Base-by-base conservation (phyloP, 2,113 vertebrate genomes). In the Psilopogon haemacephalus region DNA sequence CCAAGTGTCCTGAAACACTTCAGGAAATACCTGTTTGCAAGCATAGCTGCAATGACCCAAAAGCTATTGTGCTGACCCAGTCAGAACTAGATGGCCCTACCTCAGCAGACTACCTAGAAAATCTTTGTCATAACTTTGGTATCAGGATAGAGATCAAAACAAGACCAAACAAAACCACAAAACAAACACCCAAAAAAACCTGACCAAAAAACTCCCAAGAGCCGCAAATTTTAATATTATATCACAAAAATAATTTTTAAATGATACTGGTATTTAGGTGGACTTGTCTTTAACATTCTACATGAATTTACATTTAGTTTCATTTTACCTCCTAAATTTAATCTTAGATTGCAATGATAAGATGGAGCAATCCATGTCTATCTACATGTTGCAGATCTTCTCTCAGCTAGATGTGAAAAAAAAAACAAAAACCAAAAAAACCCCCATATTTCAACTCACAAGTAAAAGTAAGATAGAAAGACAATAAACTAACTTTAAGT, bases 221-320 rank as follows among this genome's bases (percentile, higher is more conserved):
- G 60, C 42, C 15, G 16, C 42, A 94, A 67, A 28, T 70, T 33
- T 56, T 42, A 28, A 1, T 32, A 67, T 73, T 62, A 8, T 26
- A 73, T 58, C 4, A 12, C 10, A 80, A 52, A 85, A 83, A 58
- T 58, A 0, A 26, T 63, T 69, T 84, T 76, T 58, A 91, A 78
- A 87, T 42, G 24, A 33, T 30, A 26, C 40, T 6, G 35, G 27
- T 72, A 68, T 87, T 82, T 82, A 83, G 48, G 82, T 75, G 19
- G 37, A 71, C 54, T 69, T 88, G 38, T 81, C 74, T 60, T 87
- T 86, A 89, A 78, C 56, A 58, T 91, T 85, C 55, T 89, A 48
- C 40, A 75, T 87, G 55, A 91, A 55, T 3, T 92, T 93, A 65
- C 50, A 76, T 76, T 95, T 92, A 95, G 75, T 87, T 50, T 85